A percentile compares a stretch with the other conserved stretches of the same genome.
Conservation (phyloP, 2,888 invertebrate species). For the Euplagia quadripunctaria region DNA sequence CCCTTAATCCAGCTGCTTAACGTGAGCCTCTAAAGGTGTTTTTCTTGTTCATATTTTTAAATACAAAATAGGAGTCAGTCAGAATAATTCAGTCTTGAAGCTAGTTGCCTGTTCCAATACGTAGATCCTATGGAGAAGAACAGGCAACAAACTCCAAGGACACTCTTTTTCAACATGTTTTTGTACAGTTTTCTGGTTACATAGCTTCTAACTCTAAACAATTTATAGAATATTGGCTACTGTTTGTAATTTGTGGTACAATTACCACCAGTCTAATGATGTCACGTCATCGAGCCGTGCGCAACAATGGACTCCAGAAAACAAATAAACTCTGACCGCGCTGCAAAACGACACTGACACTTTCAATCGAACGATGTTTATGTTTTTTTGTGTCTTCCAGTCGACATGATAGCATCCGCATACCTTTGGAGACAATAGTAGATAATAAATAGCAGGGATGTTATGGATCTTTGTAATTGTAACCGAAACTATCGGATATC, state of each 20-base stretch:
- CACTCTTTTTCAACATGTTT: no score
- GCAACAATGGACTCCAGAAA: background rate
- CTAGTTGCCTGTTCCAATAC: no score
- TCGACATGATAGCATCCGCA: constrained; percentile 4
- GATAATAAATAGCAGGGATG: background rate
- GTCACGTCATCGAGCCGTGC: background rate
- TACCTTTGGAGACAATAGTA: background rate
- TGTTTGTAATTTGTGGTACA: background rate
- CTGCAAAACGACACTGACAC: background rate
- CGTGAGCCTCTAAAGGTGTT: no score
- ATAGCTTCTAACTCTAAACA: no score
- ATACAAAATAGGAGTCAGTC: no score
- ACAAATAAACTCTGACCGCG: background rate
- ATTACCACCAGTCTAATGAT: background rate
- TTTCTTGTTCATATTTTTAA: no score
- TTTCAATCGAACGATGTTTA: background rate
- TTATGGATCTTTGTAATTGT: background rate
- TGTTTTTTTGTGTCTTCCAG: background rate
- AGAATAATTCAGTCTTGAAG: no score
- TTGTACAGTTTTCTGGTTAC: no score
- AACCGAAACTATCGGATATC: background rate
- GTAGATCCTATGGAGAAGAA: no score
- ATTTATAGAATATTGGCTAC: background rate
- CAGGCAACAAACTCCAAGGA: no score
- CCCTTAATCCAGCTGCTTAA: no score